Percentiles rank a stretch among this genome's conserved stretches.
Evolutionary conservation across 2,888 invertebrate species (phyloP).

Genomic region (Eustalomyia histrio): DNA sequence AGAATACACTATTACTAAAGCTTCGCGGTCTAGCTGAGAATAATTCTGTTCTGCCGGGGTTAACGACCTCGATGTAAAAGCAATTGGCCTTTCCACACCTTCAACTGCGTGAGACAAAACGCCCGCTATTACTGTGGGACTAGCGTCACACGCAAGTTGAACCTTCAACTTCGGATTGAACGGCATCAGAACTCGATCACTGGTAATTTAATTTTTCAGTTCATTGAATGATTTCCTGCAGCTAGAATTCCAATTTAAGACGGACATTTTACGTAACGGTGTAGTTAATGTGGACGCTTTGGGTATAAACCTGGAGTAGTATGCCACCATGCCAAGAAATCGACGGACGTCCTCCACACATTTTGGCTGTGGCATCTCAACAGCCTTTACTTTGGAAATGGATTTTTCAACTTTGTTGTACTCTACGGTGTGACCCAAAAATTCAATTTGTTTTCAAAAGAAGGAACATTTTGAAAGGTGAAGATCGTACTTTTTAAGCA

Average conservation of each 20-base stretch:
- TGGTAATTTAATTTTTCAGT: too few species aligned
- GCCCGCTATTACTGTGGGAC: conserved; percentile 22
- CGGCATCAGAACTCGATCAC: too few species aligned
- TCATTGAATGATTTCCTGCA: too few species aligned
- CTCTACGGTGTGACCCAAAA: too few species aligned
- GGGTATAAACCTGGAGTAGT: conserved; percentile 54
- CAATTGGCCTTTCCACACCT: conserved; percentile 37
- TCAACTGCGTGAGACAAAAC: conserved; percentile 52
- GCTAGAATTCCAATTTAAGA: conserved; percentile 37
- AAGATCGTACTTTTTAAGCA: too few species aligned
- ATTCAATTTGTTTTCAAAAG: too few species aligned
- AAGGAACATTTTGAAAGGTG: too few species aligned
- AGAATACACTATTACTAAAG: too few species aligned
- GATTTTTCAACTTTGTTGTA: conserved; percentile 16
- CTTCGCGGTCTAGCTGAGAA: too few species aligned
- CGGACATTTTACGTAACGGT: conserved; percentile 27
- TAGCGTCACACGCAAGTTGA: conserved; percentile 52
- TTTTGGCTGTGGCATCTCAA: conserved; percentile 38
- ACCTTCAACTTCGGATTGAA: conserved; percentile 49
- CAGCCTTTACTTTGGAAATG: conserved; percentile 4
- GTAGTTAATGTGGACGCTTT: conserved; percentile 47
- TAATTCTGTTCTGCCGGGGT: too few species aligned
- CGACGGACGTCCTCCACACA: too few species aligned
- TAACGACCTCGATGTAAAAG: too few species aligned
- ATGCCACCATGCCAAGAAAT: conserved; percentile 53